Percentiles rank a stretch among this genome's conserved stretches.
phyloP scores from a whole-genome alignment of 2,888 invertebrate genomes.

The Lasioglossum morio region DNA sequence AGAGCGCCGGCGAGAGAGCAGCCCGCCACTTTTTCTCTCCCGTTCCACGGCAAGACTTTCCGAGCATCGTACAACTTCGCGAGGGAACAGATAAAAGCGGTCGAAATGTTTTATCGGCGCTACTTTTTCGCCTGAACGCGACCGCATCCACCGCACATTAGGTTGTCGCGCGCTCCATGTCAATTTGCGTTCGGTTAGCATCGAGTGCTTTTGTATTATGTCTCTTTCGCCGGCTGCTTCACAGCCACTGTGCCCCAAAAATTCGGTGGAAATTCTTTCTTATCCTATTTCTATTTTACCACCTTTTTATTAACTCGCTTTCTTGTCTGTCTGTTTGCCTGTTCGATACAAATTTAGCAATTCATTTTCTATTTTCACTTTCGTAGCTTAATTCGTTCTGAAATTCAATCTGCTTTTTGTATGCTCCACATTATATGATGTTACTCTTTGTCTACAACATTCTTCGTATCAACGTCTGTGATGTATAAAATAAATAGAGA shows the following conservation, averaged over 20 bases:
- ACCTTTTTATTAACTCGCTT: no score
- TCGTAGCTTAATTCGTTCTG: background rate
- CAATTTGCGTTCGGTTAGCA: background rate
- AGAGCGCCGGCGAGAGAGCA: constrained; percentile 60
- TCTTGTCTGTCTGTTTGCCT: no score
- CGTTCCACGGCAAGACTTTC: constrained; percentile 48
- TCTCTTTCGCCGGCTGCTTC: background rate
- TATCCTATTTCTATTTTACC: background rate
- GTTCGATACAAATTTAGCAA: no score
- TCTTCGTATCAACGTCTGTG: background rate
- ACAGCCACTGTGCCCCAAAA: no score
- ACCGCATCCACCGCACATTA: constrained; percentile 11
- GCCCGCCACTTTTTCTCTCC: constrained; percentile 53
- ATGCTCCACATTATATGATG: no score
- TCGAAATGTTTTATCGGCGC: constrained; percentile 40
- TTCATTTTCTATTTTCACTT: background rate
- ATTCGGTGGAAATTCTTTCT: background rate
- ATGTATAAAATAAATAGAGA: background rate
- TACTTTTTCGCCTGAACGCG: background rate
- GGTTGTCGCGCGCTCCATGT: background rate
- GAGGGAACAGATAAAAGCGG: constrained; percentile 48
- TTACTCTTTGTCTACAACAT: no score
- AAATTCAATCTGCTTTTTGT: no score
- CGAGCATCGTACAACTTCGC: constrained; percentile 30
- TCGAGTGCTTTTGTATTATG: no score